Base-by-base conservation (phyloP, 2,888 invertebrate species). In the Cinara cedri region DNA sequence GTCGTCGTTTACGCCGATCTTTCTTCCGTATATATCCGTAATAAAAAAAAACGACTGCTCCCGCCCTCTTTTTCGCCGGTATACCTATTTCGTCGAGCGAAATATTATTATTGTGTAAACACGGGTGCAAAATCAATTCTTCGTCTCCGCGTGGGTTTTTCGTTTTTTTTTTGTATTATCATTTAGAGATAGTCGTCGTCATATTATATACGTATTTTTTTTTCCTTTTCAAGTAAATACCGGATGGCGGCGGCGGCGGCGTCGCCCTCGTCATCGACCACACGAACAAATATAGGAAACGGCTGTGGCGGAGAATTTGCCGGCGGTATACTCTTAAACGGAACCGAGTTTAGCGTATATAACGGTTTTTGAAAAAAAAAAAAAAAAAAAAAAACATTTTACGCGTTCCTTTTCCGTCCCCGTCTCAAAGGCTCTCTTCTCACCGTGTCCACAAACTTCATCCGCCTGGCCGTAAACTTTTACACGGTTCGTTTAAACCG, bases 401-500 rank as follows among this genome's bases (percentile, higher is more conserved):
- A 34, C 34, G 34, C 34, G 34, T 3, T 34, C 3, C 34, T 34
- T 34, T 34, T 34, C n/a, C 16, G 16, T 62, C 16, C 16, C 26
- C 60, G 14, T 1, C 16, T 14, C 16, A 24, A 11, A 14, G 16
- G 6, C 13, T 4, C 3, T 19, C 34, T 6, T 14, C 26, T 13
- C n/a, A 6, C 13, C 3, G 13, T 21, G 13, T 21, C 13, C 6
- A 10, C 19, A 14, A 6, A 54, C 57, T 1, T 1, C n/a, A n/a
- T 6, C 19, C 26, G 0, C 26, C 42, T 2, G 11, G n/a, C n/a
- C 16, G 14, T 60, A 78, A 78, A 57, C 68, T 78, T 78, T 78
- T 68, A 78, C 76, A 78, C 68, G 76, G 68, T 78, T 78, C 76
- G 76, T 78, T 78, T 78, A 78, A 78, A 68, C 60, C 76, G 19